A percentile compares a stretch with the other conserved stretches of the same genome.
These are phyloP conservation scores for Brachionus asplanchnoidis DNA, from an alignment of 1,140 invertebrate species.

Conservation along the genomic window DNA sequence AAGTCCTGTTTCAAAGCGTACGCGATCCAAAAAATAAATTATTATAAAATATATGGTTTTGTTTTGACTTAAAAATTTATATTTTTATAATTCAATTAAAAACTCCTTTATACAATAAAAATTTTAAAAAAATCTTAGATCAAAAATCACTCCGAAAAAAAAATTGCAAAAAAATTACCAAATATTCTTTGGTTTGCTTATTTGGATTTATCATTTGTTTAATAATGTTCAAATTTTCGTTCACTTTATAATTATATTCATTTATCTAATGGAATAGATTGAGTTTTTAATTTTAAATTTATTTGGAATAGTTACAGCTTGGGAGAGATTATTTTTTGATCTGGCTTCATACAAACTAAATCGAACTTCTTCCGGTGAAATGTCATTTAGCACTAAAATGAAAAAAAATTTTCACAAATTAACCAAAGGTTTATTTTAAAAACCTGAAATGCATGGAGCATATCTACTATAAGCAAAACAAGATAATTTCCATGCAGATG, in stretches of 20 bases:
- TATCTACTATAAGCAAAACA: neutral
- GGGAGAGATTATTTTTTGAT: neutral
- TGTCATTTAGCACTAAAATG: neutral
- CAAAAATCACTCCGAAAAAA: no score
- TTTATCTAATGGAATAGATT: neutral
- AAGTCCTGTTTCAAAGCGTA: no score
- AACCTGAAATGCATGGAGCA: slow-evolving; percentile 29
- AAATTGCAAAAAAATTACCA: neutral
- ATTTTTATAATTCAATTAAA: no score
- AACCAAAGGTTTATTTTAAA: neutral
- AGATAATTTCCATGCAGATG: slow-evolving; percentile 18
- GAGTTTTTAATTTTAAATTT: neutral
- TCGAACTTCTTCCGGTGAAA: slow-evolving; percentile 14
- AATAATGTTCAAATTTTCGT: neutral
- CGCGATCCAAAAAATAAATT: no score
- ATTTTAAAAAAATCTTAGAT: no score
- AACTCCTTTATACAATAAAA: no score
- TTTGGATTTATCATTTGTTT: slow-evolving; percentile 36
- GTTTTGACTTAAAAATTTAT: no score
- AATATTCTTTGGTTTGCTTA: slow-evolving; percentile 3
- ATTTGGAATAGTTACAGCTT: neutral
- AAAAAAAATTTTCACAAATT: neutral
- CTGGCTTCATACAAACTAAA: slow-evolving; percentile 28
- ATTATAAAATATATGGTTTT: no score
- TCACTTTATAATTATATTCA: neutral